These are phyloP conservation scores for Reticulitermes speratus DNA, from an alignment of 1,140 invertebrate genomes.

Conservation along the genomic window DNA sequence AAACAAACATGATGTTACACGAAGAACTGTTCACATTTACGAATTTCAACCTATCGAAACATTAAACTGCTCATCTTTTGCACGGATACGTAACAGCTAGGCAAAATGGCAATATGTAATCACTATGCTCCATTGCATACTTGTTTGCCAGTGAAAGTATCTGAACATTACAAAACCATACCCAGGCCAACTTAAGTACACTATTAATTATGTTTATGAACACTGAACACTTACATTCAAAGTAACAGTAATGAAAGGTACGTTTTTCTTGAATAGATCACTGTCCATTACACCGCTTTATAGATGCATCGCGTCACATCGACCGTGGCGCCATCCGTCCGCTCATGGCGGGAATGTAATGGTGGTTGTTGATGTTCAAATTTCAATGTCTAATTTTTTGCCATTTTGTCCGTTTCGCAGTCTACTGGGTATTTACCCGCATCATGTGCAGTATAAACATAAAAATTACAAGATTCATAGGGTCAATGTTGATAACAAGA, in stretches of 20 bases:
- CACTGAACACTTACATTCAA: conserved; percentile 18
- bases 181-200: not conserved
- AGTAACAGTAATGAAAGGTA: not conserved
- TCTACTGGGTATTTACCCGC: too few relatives aligned
- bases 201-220: not conserved
- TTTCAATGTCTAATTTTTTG: not conserved
- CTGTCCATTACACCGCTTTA: not conserved
- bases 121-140: not conserved
- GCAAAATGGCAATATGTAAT: not conserved
- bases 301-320: conserved; percentile 22
- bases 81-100: not conserved
- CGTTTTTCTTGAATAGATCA: not conserved
- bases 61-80: not conserved
- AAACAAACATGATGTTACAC: not conserved
- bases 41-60: not conserved
- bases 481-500: not conserved
- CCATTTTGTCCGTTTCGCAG: too few relatives aligned
- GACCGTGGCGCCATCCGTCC: conserved; percentile 13
- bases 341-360: conserved; percentile 6
- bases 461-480: too few relatives aligned
- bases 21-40: not conserved
- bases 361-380: not conserved
- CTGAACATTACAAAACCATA: not conserved
- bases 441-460: too few relatives aligned
- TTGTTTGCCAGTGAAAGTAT: not conserved